Evolutionary conservation across 2,797 vertebrate species (phyloP).

Genomic region (Pangasius larnaudii): DNA sequence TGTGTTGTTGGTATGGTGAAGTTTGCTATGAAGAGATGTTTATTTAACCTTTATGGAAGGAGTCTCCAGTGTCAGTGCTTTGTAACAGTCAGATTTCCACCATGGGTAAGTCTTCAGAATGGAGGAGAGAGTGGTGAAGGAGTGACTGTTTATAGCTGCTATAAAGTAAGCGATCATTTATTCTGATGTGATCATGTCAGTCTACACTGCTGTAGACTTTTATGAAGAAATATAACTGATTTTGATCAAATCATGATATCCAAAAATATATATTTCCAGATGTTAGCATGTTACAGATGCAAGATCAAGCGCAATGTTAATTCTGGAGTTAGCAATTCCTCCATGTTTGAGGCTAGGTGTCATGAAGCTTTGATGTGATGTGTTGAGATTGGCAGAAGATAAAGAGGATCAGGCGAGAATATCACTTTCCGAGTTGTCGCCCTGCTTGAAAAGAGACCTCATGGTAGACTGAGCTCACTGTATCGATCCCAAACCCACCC

Average conservation of each 20-base stretch:
- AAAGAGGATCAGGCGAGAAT: conserved; percentile 77
- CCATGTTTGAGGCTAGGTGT: conserved; percentile 67
- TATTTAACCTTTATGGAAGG: not conserved
- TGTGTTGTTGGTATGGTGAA: too few relatives aligned
- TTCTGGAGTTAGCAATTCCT: conserved; percentile 72
- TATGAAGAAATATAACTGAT: not conserved
- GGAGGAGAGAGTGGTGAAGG: not conserved
- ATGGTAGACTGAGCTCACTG: conserved; percentile 74
- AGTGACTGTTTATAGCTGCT: not conserved
- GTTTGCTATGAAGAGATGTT: not conserved
- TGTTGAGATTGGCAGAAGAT: conserved; percentile 66
- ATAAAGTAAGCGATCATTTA: not conserved
- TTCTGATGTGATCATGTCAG: not conserved
- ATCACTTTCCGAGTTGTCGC: conserved; percentile 75
- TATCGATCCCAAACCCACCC: conserved; percentile 70
- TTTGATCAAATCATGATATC: not conserved
- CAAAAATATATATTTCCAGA: not conserved
- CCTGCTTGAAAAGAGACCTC: conserved; percentile 78
- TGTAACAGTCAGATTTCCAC: not conserved
- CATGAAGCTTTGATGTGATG: conserved; percentile 68
- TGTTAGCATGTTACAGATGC: not conserved
- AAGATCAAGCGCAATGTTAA: too few relatives aligned
- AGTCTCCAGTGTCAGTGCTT: not conserved
- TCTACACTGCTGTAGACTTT: not conserved
- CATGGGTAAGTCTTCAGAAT: too few relatives aligned